Base-by-base conservation (phyloP, 2,113 vertebrate genomes). In the Hypanus sabinus region DNA sequence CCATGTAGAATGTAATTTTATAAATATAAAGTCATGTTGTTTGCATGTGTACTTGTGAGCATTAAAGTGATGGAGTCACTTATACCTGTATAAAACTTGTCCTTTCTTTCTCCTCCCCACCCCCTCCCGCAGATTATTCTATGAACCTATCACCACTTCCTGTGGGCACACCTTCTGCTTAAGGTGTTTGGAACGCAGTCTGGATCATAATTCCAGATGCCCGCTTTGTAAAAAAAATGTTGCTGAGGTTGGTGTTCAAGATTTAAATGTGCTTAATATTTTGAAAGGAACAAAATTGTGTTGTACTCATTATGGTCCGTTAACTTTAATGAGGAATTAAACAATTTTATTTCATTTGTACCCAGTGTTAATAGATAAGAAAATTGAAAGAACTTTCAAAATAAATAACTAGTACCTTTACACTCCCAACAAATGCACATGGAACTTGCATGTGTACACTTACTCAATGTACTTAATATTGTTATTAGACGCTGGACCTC, bases 131-230 rank as follows among this genome's bases (percentile, higher is more conserved):
- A 99, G 98, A 95, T 97, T 99, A 95, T 98, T 99, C 95, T 99
- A 98, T 9, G 98, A 99, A 95, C 98, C 98, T 8, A 97, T 99
- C 90, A 96, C 98, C 90, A 98, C 97, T 2, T 98, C 98, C 88
- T 99, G 98, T 94, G 98, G 98, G 95, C 98, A 99, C 95, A 98
- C 97, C 2, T 98, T 99, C 96, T 99, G 98, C 96, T 97, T 99
- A 92, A 99, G 98, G 96, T 99, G 98, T 97, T 97, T 98, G 93
- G 97, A 99, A 95, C 98, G 97, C 95, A 98, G 98, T 96, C 96
- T 99, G 94, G 98, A 99, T 95, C 98, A 99, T 94, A 98, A 98
- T 94, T 96, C 97, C 0, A 97, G 97, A 96, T 99, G 98, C 94
- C 98, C 98, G 0, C 97, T 99, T 95, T 99, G 98, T 96, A 99